Evolutionary conservation across 1,140 invertebrate species (phyloP).

Genomic region (Acromyrmex charruanus): DNA sequence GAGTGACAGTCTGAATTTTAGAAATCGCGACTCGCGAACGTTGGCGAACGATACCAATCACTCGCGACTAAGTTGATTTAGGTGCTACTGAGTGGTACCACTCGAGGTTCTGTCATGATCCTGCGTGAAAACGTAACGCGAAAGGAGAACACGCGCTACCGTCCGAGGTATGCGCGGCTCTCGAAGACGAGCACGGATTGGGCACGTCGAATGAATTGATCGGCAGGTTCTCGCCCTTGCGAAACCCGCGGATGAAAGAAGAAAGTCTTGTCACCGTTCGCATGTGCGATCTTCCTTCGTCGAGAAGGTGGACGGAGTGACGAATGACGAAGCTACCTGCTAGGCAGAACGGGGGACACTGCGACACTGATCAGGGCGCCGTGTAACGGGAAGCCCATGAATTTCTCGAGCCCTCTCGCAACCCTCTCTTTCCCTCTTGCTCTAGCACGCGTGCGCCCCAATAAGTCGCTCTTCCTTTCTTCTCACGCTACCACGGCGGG

Average conservation of each 20-base stretch:
- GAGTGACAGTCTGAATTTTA: background rate
- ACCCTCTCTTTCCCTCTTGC: constrained; percentile 57
- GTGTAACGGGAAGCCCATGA: constrained; percentile 73
- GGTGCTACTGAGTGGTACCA: background rate
- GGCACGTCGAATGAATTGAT: constrained; percentile 50
- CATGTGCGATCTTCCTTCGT: constrained; percentile 70
- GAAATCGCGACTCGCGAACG: background rate
- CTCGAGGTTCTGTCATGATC: constrained; percentile 48
- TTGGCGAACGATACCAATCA: constrained; percentile 9
- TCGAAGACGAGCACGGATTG: constrained; percentile 6
- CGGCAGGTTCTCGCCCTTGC: background rate
- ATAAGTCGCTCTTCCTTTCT: constrained; percentile 90
- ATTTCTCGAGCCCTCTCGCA: constrained; percentile 53
- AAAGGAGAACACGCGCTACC: constrained; percentile 2
- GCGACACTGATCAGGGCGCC: constrained; percentile 82
- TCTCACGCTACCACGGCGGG: background rate
- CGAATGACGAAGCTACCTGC: constrained; percentile 77
- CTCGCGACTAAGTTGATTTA: constrained; percentile 8
- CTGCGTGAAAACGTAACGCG: background rate
- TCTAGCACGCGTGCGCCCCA: constrained; percentile 85
- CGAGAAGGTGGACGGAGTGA: constrained; percentile 81
- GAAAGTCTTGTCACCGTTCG: constrained; percentile 69
- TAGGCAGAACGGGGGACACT: constrained; percentile 79
- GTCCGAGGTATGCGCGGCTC: constrained; percentile 19
- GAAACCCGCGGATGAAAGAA: constrained; percentile 9